Conservation (phyloP, 2,888 invertebrate genomes). For the Acanthacorydalis orientalis region DNA sequence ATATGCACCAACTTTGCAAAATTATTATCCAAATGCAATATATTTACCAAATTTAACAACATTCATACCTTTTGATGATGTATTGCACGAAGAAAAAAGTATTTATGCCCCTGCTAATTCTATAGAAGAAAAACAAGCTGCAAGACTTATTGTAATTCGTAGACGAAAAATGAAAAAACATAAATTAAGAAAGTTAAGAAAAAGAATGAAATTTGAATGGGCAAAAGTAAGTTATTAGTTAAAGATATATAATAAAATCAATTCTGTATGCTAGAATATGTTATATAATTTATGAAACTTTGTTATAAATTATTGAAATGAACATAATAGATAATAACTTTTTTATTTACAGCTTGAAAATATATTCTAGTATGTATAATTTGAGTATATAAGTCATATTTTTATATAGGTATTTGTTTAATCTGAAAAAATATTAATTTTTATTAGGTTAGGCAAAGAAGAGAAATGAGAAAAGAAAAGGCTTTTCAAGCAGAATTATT, state of each 20-base stretch:
- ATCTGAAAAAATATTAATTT: constrained; percentile 2
- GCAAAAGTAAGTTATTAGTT: constrained; percentile 34
- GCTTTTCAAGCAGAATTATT: constrained; percentile 54
- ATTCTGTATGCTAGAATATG: no score
- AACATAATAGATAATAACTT: no score
- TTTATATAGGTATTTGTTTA: background rate
- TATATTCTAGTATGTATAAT: no score
- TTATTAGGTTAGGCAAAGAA: constrained; percentile 41
- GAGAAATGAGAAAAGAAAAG: constrained; percentile 61
- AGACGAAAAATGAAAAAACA: constrained; percentile 78
- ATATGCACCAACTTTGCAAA: no score
- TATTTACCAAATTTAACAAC: no score
- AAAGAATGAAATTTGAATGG: constrained; percentile 61
- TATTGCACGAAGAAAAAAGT: background rate
- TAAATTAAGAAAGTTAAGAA: constrained; percentile 61
- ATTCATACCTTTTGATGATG: no score
- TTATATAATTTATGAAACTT: no score
- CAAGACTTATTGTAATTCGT: constrained; percentile 57
- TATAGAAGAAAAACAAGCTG: constrained; percentile 44
- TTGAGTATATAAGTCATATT: background rate
- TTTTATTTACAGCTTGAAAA: no score
- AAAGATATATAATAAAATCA: no score
- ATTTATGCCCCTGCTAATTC: background rate
- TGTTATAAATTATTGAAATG: no score
- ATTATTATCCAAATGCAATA: no score